These are phyloP conservation scores for Aricia artaxerxes DNA, from an alignment of 2,888 invertebrate genomes.

Conservation along the genomic window DNA sequence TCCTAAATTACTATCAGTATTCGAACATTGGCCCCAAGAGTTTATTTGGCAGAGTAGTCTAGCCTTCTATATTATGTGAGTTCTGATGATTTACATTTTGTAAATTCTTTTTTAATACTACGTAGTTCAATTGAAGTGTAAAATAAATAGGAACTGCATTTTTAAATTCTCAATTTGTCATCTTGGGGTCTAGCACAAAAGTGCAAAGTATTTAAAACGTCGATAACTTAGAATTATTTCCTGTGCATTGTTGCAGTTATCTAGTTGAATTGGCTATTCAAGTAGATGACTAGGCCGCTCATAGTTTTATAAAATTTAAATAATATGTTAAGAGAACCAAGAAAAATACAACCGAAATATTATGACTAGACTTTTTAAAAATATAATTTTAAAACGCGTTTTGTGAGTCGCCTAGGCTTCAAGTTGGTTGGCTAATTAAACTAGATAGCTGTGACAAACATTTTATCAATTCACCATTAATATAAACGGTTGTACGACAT, in stretches of 20 bases:
- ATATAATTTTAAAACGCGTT: background rate
- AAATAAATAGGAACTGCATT: background rate
- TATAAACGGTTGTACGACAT: slow-evolving; percentile 27
- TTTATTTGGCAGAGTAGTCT: background rate
- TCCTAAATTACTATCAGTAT: slow-evolving; percentile 79
- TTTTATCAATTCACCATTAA: slow-evolving; percentile 35
- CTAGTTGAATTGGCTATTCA: background rate
- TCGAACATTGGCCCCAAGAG: slow-evolving; percentile 45
- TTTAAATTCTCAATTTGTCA: background rate
- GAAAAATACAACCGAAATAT: too few relatives aligned
- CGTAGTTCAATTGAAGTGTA: background rate
- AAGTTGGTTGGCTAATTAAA: background rate
- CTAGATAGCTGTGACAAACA: too few relatives aligned
- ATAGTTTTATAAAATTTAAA: too few relatives aligned
- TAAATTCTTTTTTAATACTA: background rate
- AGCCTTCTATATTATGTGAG: background rate
- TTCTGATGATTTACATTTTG: background rate
- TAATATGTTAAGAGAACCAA: too few relatives aligned
- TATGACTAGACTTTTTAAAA: too few relatives aligned
- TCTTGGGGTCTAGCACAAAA: slow-evolving; percentile 22
- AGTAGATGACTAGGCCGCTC: too few relatives aligned
- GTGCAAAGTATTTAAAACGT: slow-evolving; percentile 26
- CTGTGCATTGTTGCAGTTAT: background rate
- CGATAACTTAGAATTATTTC: slow-evolving; percentile 19
- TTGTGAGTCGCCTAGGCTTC: background rate